Conservation (phyloP, 2,113 vertebrate species). For the Caranx melampygus region DNA sequence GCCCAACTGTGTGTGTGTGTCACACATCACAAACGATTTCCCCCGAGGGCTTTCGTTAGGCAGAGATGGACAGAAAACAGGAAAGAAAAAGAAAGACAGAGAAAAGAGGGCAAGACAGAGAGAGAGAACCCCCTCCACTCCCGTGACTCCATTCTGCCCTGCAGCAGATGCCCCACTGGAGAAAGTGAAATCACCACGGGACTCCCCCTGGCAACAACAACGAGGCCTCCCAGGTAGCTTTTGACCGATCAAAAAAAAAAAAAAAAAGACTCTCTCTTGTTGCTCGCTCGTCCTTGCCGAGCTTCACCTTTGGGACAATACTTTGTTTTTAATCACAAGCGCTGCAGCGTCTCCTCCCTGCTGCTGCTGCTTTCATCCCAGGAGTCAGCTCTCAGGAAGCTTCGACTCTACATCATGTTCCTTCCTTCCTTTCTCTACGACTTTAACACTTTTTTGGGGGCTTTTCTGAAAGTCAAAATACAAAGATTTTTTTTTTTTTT, state of each 20-base stretch:
- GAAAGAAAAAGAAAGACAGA: background rate
- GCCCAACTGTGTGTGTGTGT: constrained; percentile 34
- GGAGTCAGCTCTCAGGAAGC: constrained; percentile 5
- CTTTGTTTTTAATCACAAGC: constrained; percentile 23
- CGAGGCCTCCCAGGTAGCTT: constrained; percentile 33
- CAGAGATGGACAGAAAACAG: constrained; percentile 14
- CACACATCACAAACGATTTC: constrained; percentile 59
- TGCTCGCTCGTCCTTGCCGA: background rate
- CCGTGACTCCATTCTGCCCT: constrained; percentile 35
- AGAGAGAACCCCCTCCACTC: constrained; percentile 20
- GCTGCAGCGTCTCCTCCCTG: background rate
- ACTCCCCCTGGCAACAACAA: constrained; percentile 14
- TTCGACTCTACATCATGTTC: background rate
- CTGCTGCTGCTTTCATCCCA: background rate
- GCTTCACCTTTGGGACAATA: constrained; percentile 35
- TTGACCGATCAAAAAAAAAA: background rate
- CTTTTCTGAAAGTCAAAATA: background rate
- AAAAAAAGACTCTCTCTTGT: constrained; percentile 18
- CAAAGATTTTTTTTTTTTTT: background rate
- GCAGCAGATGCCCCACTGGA: constrained; percentile 1
- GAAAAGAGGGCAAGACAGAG: background rate
- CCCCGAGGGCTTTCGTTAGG: constrained; percentile 46
- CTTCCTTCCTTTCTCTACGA: background rate
- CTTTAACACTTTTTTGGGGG: background rate
- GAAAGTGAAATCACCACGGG: constrained; percentile 51